A percentile compares a stretch with the other conserved stretches of the same genome.
These are phyloP conservation scores for Probosciger aterrimus DNA, from an alignment of 2,113 vertebrate species.

Conservation along the genomic window DNA sequence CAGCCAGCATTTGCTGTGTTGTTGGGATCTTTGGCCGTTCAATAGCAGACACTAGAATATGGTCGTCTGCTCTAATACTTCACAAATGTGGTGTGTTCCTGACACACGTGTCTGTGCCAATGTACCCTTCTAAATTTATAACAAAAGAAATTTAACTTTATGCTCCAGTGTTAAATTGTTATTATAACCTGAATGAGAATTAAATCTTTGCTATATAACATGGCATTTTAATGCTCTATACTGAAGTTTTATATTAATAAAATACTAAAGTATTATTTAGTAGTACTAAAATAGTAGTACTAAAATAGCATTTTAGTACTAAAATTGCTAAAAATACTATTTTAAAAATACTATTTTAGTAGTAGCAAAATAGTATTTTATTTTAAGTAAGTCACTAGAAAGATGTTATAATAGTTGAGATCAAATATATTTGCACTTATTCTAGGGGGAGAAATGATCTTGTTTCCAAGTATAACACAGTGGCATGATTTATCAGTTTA, in stretches of 20 bases:
- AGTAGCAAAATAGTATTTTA: slow-evolving; percentile 21
- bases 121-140: background rate
- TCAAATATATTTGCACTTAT: background rate
- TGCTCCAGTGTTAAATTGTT: background rate
- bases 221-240: slow-evolving; percentile 26
- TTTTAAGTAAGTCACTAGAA: slow-evolving; percentile 22
- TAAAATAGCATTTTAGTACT: too few relatives aligned
- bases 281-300: too few relatives aligned
- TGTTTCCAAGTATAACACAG: background rate
- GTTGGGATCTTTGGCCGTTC: background rate
- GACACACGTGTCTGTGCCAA: background rate
- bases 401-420: background rate
- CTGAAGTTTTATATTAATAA: too few relatives aligned
- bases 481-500: background rate
- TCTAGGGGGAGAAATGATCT: background rate
- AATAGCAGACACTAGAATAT: background rate
- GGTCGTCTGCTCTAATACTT: background rate
- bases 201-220: slow-evolving; percentile 18
- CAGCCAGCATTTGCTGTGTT: background rate
- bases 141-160: background rate
- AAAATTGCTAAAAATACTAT: too few relatives aligned
- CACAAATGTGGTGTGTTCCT: background rate
- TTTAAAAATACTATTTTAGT: too few relatives aligned
- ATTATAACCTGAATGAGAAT: slow-evolving; percentile 28
- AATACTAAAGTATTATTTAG: too few relatives aligned